These are phyloP conservation scores for Drosophila subquinaria DNA, from an alignment of 2,888 invertebrate genomes.

Conservation along the genomic window DNA sequence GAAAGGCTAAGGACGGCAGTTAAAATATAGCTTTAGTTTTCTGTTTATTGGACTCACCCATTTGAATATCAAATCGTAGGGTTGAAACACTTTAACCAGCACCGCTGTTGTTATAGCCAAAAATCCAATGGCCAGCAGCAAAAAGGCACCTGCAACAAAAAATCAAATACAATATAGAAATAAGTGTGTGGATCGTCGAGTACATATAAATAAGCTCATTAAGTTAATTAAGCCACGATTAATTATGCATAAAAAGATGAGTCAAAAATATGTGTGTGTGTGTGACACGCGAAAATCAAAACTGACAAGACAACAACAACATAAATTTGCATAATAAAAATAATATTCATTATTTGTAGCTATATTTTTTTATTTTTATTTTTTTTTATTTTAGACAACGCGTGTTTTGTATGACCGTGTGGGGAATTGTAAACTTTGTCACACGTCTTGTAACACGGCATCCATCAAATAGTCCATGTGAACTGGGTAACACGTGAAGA, in stretches of 20 bases:
- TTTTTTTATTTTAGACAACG: slow-evolving; percentile 18
- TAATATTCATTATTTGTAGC: slow-evolving; percentile 15
- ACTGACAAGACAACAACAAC: slow-evolving; percentile 7
- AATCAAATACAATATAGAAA: slow-evolving; percentile 15
- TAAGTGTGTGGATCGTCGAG: slow-evolving; percentile 31
- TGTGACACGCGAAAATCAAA: slow-evolving; percentile 41
- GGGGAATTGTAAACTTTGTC: slow-evolving; percentile 17
- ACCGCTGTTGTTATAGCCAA: slow-evolving; percentile 89
- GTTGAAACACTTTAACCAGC: slow-evolving; percentile 89
- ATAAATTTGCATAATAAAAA: slow-evolving; percentile 39
- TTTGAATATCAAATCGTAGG: slow-evolving; percentile 91
- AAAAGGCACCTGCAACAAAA: slow-evolving; percentile 89
- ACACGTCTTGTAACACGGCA: slow-evolving; percentile 17
- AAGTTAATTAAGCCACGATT: slow-evolving; percentile 59
- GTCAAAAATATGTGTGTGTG: slow-evolving; percentile 15
- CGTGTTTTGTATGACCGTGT: slow-evolving; percentile 5
- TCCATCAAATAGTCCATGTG: neutral
- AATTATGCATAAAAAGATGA: slow-evolving; percentile 45
- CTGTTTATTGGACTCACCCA: slow-evolving; percentile 87
- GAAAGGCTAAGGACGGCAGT: slow-evolving; percentile 66
- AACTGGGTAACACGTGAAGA: slow-evolving; percentile 21
- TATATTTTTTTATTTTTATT: slow-evolving; percentile 4
- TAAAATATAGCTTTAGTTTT: slow-evolving; percentile 42
- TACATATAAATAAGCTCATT: slow-evolving; percentile 69
- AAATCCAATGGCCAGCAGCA: slow-evolving; percentile 90